Base-by-base conservation (phyloP, 2,797 vertebrate species). In the Malacoraja senta region DNA sequence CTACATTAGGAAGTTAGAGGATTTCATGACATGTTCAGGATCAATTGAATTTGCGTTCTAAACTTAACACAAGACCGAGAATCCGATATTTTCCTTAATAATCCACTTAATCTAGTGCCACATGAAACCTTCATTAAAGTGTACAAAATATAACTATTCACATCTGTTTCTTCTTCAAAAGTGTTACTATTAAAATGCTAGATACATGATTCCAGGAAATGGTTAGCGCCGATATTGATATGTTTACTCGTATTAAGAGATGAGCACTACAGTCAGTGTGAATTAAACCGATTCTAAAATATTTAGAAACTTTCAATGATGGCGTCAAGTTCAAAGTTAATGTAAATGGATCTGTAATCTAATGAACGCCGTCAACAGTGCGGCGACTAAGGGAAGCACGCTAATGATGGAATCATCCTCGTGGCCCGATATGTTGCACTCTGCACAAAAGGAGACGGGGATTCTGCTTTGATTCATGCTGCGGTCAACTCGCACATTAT, bases 401-500 rank as follows among this genome's bases (percentile, higher is more conserved):
- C 58, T 29, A 65, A 86, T 65, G 17, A 86, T 65, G 84, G 61
- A 17, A 65, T 68, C 61, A 32, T 68, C 61, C 24, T 3, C 38
- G 71, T 17, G 76, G 90, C 44, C 90, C 9, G 90, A 29, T 74
- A 53, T 76, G 71, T 17, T 13, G 68, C 72, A 53, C 71, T 53
- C 15, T 44, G 21, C 26, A 26, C 71, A 92, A 53, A n/a, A 71
- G 10, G 71, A 92, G 38, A 6, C 24, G 44, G 90, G 24, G 15
- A 53, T 92, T 76, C 71, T 74, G 90, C n/a, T 58, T 53, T 92
- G 90, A 76, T 76, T 74, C n/a, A 92, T 92, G 38, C 35, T 74
- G 90, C 38, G 90, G 68, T 92, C 90, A 76, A 24, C 10, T 76
- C 90, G 24, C 71, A 72, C 29, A 26, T 74, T 76, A 26, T 76